Conservation (phyloP, 1,140 invertebrate genomes). For the Agraylea sexmaculata region DNA sequence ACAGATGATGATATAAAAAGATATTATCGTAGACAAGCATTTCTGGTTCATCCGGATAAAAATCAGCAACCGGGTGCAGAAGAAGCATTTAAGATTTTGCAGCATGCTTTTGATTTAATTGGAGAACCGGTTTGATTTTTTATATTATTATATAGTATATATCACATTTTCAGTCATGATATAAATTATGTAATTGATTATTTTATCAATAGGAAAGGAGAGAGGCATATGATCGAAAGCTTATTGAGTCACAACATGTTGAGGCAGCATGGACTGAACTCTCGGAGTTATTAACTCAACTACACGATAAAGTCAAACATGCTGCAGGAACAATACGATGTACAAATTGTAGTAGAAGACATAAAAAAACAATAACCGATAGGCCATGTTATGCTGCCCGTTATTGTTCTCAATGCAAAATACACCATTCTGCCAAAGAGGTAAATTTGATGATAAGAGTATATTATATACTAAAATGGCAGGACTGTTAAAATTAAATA, state of each 20-base stretch:
- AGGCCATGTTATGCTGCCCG: slow-evolving; percentile 81
- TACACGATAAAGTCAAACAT: slow-evolving; percentile 89
- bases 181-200: slow-evolving; percentile 6
- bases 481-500: no score
- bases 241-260: slow-evolving; percentile 62
- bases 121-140: slow-evolving; percentile 65
- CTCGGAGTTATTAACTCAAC: slow-evolving; percentile 66
- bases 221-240: slow-evolving; percentile 57
- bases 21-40: slow-evolving; percentile 85
- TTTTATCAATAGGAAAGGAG: slow-evolving; percentile 53
- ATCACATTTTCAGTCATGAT: neutral
- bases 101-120: slow-evolving; percentile 88
- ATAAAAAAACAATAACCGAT: slow-evolving; percentile 71
- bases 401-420: slow-evolving; percentile 80
- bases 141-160: slow-evolving; percentile 9
- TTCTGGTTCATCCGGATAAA: slow-evolving; percentile 91
- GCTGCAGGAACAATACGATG: slow-evolving; percentile 81
- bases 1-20: slow-evolving; percentile 88
- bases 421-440: slow-evolving; percentile 83
- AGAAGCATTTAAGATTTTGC: slow-evolving; percentile 91
- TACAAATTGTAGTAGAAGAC: slow-evolving; percentile 81
- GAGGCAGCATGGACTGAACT: slow-evolving; percentile 76
- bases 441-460: slow-evolving; percentile 32
- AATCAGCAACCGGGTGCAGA: slow-evolving; percentile 89
- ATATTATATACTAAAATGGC: slow-evolving; percentile 4